phyloP scores from a whole-genome alignment of 2,888 invertebrate species.

The Ischnura elegans region DNA sequence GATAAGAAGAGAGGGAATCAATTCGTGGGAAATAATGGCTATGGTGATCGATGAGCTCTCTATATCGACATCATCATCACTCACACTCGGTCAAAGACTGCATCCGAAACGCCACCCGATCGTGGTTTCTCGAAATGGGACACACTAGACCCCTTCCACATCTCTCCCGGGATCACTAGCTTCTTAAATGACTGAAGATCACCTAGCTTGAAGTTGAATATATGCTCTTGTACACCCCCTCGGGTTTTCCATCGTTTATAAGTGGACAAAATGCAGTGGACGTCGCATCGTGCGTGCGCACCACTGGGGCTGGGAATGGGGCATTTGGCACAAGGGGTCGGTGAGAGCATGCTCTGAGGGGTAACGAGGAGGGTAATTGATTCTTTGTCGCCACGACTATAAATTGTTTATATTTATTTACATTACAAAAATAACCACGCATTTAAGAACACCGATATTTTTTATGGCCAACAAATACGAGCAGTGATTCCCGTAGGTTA shows the following conservation, averaged over 20 bases:
- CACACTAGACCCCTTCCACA: background rate
- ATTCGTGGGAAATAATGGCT: conserved; percentile 46
- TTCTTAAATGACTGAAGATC: conserved; percentile 37
- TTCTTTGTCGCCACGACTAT: conserved; percentile 46
- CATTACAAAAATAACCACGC: conserved; percentile 57
- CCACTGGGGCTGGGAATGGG: background rate
- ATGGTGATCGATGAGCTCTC: background rate
- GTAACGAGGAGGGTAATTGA: background rate
- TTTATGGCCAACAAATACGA: conserved; percentile 41
- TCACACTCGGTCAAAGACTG: background rate
- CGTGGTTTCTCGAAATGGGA: background rate
- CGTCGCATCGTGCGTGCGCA: conserved; percentile 43
- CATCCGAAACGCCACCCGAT: conserved; percentile 6
- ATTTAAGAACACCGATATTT: conserved; percentile 39
- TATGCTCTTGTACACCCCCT: background rate
- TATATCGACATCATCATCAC: background rate
- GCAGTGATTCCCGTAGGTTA: conserved; percentile 43
- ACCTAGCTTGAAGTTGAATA: conserved; percentile 7
- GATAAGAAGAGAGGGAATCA: conserved; percentile 41
- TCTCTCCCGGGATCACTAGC: background rate
- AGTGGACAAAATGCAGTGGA: background rate
- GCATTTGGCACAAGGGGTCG: background rate
- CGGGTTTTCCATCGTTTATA: background rate
- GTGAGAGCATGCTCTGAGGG: background rate
- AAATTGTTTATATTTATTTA: conserved; percentile 33